A percentile compares a stretch with the other conserved stretches of the same genome.
Evolutionary conservation across 35 echinoderm and acorn worm species (phyloP).

Genomic region (Acanthaster planci): DNA sequence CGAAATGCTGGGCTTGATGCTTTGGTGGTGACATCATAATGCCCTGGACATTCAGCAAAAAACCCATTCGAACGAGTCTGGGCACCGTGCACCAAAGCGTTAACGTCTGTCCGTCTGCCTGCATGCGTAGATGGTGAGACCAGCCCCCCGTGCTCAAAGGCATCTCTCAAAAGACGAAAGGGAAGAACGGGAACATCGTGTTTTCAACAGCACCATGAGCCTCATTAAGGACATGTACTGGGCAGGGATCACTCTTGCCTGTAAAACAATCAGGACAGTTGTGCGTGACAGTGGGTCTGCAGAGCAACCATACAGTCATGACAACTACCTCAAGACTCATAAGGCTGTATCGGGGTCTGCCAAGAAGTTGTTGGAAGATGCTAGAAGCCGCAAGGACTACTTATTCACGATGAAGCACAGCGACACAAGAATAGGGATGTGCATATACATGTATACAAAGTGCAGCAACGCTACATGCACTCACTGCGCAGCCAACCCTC

Average conservation of each 20-base stretch:
- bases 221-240: conserved; percentile 37
- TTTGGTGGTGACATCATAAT: conserved; percentile 35
- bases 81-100: conserved; percentile 31
- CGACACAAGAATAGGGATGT: conserved; percentile 20
- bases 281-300: neutral
- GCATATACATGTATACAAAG: conserved; percentile 30
- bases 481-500: conserved; percentile 22
- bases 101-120: conserved; percentile 26
- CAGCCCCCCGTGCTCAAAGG: neutral
- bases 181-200: conserved; percentile 36
- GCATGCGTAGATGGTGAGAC: conserved; percentile 29
- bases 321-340: neutral
- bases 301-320: neutral
- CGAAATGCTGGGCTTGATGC: conserved; percentile 23
- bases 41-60: conserved; percentile 44
- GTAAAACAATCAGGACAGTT: neutral
- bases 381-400: neutral
- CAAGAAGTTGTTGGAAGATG: neutral
- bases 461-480: neutral
- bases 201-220: conserved; percentile 50
- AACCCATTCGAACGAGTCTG: conserved; percentile 47
- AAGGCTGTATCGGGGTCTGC: neutral
- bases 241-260: neutral
- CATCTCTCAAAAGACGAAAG: too few species aligned
- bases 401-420: neutral